These are phyloP conservation scores for Aspidiotus destructor DNA, from an alignment of 2,888 invertebrate species.

Conservation along the genomic window DNA sequence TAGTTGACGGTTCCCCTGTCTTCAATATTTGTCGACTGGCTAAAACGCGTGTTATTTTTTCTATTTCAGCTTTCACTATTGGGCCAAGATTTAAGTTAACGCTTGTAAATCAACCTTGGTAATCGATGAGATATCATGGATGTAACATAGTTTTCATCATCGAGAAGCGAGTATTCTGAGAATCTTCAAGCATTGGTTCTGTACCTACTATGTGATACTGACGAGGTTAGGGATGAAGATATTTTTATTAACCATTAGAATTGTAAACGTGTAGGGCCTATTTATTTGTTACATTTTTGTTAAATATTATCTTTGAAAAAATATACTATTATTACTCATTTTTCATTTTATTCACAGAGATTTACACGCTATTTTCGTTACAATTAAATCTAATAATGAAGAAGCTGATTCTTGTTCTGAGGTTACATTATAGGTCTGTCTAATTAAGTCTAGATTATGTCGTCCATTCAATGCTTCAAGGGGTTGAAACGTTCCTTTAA, in stretches of 20 bases:
- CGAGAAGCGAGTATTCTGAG: no score
- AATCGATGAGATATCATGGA: no score
- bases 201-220: no score
- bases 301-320: background rate
- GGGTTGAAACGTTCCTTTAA: constrained; percentile 50
- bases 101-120: background rate
- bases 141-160: no score
- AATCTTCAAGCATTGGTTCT: no score
- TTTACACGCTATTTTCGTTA: constrained; percentile 59
- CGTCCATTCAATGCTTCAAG: constrained; percentile 46
- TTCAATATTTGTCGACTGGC: no score
- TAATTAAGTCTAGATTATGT: constrained; percentile 47
- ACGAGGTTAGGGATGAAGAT: no score
- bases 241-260: no score
- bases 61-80: constrained; percentile 38
- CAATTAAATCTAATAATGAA: constrained; percentile 50
- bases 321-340: background rate
- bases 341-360: constrained; percentile 45
- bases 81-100: constrained; percentile 38
- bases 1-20: no score
- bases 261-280: background rate
- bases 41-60: background rate
- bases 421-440: constrained; percentile 52
- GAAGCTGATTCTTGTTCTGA: constrained; percentile 45
- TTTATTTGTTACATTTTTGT: constrained; percentile 1